phyloP scores from a whole-genome alignment of 2,797 vertebrate species.

The Nyctibius grandis region DNA sequence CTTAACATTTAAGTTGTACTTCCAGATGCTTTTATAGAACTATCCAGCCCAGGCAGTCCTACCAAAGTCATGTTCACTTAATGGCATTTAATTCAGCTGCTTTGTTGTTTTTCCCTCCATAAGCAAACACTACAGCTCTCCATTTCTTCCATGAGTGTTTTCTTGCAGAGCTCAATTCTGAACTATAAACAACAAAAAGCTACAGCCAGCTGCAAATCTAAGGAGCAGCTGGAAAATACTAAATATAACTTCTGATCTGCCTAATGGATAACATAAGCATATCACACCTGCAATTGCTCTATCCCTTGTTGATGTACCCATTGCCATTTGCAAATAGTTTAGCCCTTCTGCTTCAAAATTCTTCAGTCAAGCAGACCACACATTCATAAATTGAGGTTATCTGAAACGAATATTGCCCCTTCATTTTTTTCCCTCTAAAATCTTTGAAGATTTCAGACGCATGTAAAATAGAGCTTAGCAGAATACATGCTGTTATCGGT shows the following conservation, averaged over 20 bases:
- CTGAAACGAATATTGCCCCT: background rate
- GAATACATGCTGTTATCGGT: background rate
- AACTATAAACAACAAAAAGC: background rate
- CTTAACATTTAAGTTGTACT: background rate
- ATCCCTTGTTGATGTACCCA: background rate
- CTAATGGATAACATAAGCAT: background rate
- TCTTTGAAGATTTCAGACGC: background rate
- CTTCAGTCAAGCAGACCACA: background rate
- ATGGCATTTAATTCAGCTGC: background rate
- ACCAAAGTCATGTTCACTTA: background rate
- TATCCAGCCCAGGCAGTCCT: background rate
- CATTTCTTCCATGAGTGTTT: background rate
- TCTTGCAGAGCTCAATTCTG: background rate
- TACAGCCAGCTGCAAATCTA: background rate
- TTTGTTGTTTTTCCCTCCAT: background rate
- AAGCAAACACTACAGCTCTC: background rate
- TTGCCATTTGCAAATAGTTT: background rate
- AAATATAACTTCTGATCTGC: background rate
- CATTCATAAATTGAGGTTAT: background rate
- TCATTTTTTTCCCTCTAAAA: background rate
- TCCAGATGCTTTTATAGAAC: background rate
- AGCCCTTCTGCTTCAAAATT: background rate
- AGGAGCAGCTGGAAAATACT: background rate
- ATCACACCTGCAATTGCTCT: background rate
- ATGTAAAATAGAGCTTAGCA: conserved; percentile 10